phyloP scores from a whole-genome alignment of 2,888 invertebrate species.

The Xestobium rufovillosum region DNA sequence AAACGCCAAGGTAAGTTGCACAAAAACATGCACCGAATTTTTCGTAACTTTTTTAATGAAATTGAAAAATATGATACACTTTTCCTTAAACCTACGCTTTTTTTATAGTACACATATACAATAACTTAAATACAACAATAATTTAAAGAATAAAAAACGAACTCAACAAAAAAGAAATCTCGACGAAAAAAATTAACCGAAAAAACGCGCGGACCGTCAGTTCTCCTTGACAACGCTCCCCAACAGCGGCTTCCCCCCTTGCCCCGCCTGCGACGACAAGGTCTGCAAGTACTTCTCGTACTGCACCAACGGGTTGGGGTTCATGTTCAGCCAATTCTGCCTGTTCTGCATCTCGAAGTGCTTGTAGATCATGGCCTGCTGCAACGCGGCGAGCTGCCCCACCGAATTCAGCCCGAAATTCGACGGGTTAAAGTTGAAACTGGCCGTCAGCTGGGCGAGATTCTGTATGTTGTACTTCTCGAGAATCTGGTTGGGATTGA shows the following conservation, averaged over 20 bases:
- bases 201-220: conserved; percentile 23
- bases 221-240: conserved; percentile 33
- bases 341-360: conserved; percentile 40
- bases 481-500: conserved; percentile 37
- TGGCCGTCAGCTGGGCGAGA: conserved; percentile 40
- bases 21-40: too few relatives aligned
- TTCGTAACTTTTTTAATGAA: conserved; percentile 33
- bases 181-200: conserved; percentile 1
- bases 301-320: conserved; percentile 34
- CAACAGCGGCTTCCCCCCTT: conserved; percentile 26
- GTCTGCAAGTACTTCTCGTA: conserved; percentile 41
- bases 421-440: conserved; percentile 35
- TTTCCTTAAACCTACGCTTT: conserved; percentile 29
- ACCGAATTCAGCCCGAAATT: conserved; percentile 19
- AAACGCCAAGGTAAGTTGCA: too few relatives aligned
- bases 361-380: conserved; percentile 40
- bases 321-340: conserved; percentile 38
- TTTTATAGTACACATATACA: conserved; percentile 27
- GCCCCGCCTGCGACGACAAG: too few relatives aligned
- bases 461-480: conserved; percentile 43
- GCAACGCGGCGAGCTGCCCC: conserved; percentile 34
- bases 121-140: conserved; percentile 24
- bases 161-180: conserved; percentile 17
- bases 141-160: conserved; percentile 6
- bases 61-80: conserved; percentile 36